Percentiles rank a stretch among this genome's conserved stretches.
phyloP scores from a whole-genome alignment of 2,797 vertebrate species.

The Craterocephalus amniculus region DNA sequence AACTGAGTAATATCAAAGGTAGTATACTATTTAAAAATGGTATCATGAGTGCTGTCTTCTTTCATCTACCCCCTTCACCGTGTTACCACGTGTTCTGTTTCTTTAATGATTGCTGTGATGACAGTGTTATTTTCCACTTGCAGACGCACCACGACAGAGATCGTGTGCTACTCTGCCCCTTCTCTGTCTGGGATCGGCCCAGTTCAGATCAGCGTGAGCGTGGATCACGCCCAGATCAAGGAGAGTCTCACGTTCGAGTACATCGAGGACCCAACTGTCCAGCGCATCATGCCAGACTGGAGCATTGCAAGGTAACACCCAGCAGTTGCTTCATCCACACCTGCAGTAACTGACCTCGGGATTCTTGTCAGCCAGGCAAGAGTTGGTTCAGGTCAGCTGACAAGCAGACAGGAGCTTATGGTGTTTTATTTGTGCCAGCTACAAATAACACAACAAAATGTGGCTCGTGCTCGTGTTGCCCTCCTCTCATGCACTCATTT shows the following conservation, averaged over 20 bases:
- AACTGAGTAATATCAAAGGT: slow-evolving; percentile 25
- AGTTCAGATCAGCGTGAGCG: slow-evolving; percentile 90
- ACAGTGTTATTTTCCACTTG: neutral
- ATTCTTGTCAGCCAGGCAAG: slow-evolving; percentile 11
- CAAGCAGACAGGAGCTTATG: slow-evolving; percentile 67
- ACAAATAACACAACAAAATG: too few relatives aligned
- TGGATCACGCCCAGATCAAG: slow-evolving; percentile 92
- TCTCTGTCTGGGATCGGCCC: slow-evolving; percentile 88
- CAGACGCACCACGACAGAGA: slow-evolving; percentile 92
- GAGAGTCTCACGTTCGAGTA: slow-evolving; percentile 92
- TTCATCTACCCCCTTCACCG: neutral
- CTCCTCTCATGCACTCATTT: too few relatives aligned
- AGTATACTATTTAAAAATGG: slow-evolving; percentile 2
- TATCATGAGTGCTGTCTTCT: slow-evolving; percentile 5
- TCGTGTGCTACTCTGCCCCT: slow-evolving; percentile 91
- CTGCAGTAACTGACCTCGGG: neutral
- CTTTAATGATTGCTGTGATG: neutral
- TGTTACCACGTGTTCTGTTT: neutral
- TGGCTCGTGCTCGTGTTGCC: too few relatives aligned
- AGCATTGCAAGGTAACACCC: slow-evolving; percentile 92
- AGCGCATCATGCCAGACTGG: slow-evolving; percentile 95
- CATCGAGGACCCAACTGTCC: slow-evolving; percentile 95
- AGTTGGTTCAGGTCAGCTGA: slow-evolving; percentile 14
- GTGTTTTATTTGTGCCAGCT: too few relatives aligned
- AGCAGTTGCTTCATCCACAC: neutral